Evolutionary conservation across 1,140 invertebrate genomes (phyloP).

Genomic region (Drosophila serrata): DNA sequence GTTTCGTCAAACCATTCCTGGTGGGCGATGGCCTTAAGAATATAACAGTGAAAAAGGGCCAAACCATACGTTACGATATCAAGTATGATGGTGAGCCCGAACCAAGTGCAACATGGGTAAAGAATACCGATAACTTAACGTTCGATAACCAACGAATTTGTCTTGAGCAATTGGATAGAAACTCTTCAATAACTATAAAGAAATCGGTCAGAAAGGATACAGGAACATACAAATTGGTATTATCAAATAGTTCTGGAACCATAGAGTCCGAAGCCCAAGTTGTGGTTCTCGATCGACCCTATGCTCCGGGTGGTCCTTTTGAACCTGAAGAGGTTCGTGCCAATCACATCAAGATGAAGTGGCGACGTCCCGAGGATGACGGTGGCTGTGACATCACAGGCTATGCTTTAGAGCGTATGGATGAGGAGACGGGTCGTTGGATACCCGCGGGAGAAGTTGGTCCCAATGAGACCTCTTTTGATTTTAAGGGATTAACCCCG

Average conservation of each 20-base stretch:
- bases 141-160: slow-evolving; percentile 90
- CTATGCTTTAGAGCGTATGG: slow-evolving; percentile 99
- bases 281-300: slow-evolving; percentile 95
- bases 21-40: slow-evolving; percentile 94
- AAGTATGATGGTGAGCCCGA: slow-evolving; percentile 98
- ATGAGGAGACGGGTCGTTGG: slow-evolving; percentile 96
- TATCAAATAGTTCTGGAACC: slow-evolving; percentile 94
- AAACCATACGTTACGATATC: slow-evolving; percentile 95
- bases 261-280: slow-evolving; percentile 94
- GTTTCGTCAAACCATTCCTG: slow-evolving; percentile 97
- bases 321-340: slow-evolving; percentile 94
- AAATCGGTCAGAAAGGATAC: slow-evolving; percentile 94
- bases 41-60: slow-evolving; percentile 97
- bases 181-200: slow-evolving; percentile 95
- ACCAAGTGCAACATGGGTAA: slow-evolving; percentile 94
- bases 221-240: slow-evolving; percentile 94
- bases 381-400: slow-evolving; percentile 97
- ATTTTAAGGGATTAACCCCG: slow-evolving; percentile 96
- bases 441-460: slow-evolving; percentile 95
- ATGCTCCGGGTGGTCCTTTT: slow-evolving; percentile 93
- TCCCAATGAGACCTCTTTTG: slow-evolving; percentile 92
- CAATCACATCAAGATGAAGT: slow-evolving; percentile 96
- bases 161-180: slow-evolving; percentile 95
- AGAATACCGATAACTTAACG: slow-evolving; percentile 90
- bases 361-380: slow-evolving; percentile 97